Conservation (phyloP, 2,797 vertebrate genomes). For the Crocidura indochinensis region DNA sequence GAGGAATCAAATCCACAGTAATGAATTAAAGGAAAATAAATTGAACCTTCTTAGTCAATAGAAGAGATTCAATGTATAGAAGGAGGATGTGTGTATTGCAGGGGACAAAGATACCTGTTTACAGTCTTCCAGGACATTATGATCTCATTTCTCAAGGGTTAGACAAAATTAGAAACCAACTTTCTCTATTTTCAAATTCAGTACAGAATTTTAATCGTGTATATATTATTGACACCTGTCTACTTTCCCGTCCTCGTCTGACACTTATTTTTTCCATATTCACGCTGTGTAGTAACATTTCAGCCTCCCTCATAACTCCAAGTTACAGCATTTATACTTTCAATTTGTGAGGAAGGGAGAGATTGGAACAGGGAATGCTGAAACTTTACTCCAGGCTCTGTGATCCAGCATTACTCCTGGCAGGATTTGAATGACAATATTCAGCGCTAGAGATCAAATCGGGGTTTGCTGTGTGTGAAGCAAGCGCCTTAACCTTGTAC, state of each 20-base stretch:
- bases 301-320: not conserved
- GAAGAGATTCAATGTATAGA: not conserved
- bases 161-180: not conserved
- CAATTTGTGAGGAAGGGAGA: not conserved
- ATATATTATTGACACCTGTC: not conserved
- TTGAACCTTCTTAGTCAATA: not conserved
- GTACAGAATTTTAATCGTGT: not conserved
- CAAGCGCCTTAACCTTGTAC: too few relatives aligned
- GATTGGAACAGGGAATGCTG: too few relatives aligned
- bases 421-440: too few relatives aligned
- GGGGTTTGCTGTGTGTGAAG: too few relatives aligned
- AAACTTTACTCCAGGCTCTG: too few relatives aligned
- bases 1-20: not conserved
- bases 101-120: not conserved
- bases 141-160: not conserved
- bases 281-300: not conserved
- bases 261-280: not conserved
- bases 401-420: too few relatives aligned
- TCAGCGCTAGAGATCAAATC: too few relatives aligned
- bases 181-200: constrained; percentile 5
- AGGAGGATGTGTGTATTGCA: not conserved
- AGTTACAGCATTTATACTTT: not conserved
- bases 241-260: not conserved
- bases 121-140: not conserved
- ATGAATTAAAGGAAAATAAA: not conserved